Conservation (phyloP, 2,888 invertebrate genomes). For the Lumbricus terrestris region DNA sequence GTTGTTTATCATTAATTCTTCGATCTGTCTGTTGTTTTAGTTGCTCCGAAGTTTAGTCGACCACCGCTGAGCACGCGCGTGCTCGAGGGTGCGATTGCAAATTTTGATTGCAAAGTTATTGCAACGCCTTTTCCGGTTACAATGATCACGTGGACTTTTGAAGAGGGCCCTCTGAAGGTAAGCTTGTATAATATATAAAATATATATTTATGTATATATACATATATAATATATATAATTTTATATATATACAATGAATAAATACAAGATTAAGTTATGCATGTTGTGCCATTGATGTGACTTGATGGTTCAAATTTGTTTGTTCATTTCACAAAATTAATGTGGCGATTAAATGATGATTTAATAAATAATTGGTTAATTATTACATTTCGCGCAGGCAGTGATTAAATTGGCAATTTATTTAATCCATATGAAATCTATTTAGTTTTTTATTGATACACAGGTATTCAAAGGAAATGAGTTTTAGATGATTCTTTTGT, state of each 20-base stretch:
- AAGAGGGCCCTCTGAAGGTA: constrained; percentile 63
- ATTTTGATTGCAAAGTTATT: constrained; percentile 66
- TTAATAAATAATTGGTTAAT: neutral
- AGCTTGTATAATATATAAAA: constrained; percentile 16
- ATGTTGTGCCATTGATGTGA: neutral
- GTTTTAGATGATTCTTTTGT: neutral
- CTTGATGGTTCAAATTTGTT: neutral
- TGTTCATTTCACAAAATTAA: neutral
- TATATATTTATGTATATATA: too few species aligned
- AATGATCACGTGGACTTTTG: constrained; percentile 70
- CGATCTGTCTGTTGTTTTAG: constrained; percentile 58
- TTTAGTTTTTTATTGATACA: too few species aligned
- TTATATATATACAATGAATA: neutral
- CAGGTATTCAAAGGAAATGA: too few species aligned
- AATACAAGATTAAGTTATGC: neutral
- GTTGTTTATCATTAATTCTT: neutral
- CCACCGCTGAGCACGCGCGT: constrained; percentile 66
- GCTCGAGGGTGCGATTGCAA: constrained; percentile 70
- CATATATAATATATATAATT: too few species aligned
- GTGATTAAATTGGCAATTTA: neutral
- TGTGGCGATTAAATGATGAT: neutral
- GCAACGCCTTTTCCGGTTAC: constrained; percentile 64
- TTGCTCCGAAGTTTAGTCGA: constrained; percentile 65
- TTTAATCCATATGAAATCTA: neutral
- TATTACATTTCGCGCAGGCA: neutral